Conservation (phyloP, 2,113 vertebrate genomes). For the Myocastor coypus region DNA sequence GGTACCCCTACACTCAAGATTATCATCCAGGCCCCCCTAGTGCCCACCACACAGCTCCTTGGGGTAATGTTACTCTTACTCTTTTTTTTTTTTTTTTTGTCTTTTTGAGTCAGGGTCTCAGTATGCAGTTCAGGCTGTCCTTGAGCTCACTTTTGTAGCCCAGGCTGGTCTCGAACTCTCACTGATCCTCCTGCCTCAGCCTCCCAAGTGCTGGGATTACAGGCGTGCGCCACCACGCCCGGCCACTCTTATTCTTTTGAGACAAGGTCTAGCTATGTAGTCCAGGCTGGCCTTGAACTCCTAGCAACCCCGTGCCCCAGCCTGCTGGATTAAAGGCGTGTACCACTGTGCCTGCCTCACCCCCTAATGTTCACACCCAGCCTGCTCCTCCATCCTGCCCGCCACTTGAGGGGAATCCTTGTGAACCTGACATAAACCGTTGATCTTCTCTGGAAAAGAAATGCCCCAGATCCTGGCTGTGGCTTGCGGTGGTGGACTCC, state of each 20-base stretch:
- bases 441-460: neutral
- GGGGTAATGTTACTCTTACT: neutral
- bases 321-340: neutral
- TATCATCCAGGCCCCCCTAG: neutral
- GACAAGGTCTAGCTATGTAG: neutral
- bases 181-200: no score
- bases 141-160: neutral
- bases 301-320: neutral
- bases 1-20: neutral
- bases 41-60: neutral
- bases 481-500: neutral
- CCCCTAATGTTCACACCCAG: neutral
- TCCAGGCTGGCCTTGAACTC: neutral
- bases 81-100: no score
- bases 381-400: neutral
- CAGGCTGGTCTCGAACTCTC: neutral
- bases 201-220: no score
- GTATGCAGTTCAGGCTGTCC: neutral
- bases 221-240: no score
- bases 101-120: neutral
- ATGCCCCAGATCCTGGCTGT: neutral
- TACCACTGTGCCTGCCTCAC: neutral
- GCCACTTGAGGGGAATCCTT: neutral
- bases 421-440: neutral
- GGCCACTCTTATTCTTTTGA: neutral